Conservation (phyloP, 2,797 vertebrate species). For the Geranospiza caerulescens region DNA sequence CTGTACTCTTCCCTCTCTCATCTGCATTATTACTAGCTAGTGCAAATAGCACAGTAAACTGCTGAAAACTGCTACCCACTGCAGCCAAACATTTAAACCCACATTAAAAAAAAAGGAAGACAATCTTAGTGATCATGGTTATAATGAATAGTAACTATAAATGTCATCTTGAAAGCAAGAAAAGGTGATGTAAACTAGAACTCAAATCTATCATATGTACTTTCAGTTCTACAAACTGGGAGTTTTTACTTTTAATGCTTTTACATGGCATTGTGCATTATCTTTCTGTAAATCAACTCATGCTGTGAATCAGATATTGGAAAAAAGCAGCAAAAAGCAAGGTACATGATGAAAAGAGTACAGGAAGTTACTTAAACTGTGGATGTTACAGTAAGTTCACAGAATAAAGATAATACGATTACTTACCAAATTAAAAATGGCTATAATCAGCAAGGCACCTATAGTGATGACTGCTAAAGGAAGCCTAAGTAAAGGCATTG, state of each 20-base stretch:
- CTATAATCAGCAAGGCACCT: constrained; percentile 82
- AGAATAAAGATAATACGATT: background rate
- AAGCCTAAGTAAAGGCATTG: constrained; percentile 85
- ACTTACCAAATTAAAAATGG: constrained; percentile 89
- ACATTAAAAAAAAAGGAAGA: background rate
- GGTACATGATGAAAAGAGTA: background rate
- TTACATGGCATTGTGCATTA: background rate
- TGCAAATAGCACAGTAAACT: background rate
- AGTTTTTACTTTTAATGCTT: background rate
- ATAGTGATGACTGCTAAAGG: constrained; percentile 84
- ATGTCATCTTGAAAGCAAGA: background rate
- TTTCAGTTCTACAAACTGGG: background rate
- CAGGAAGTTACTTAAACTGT: background rate
- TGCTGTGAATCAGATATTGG: background rate
- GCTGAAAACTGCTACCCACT: background rate
- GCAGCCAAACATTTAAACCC: background rate
- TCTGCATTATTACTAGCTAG: background rate
- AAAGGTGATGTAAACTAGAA: background rate
- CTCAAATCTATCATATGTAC: background rate
- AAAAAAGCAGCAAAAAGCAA: background rate
- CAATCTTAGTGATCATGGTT: background rate
- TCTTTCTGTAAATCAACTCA: background rate
- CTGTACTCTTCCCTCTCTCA: background rate
- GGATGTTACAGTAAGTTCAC: background rate
- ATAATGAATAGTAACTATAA: background rate